A percentile compares a stretch with the other conserved stretches of the same genome.
Conservation (phyloP, 2,888 invertebrate species). For the Agonopterix arenella region DNA sequence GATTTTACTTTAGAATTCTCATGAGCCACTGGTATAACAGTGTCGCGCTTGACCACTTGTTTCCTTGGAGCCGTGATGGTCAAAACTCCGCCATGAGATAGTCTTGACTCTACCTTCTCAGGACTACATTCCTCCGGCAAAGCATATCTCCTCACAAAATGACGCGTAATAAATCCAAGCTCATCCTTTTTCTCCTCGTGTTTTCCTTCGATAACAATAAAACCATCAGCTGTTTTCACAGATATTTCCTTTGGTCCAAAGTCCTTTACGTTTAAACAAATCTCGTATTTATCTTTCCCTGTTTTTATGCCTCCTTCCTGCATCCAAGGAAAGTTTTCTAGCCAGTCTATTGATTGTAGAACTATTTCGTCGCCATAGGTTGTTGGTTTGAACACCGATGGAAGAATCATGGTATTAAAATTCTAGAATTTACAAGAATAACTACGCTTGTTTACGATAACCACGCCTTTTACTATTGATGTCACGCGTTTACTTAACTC, state of each 20-base stretch:
- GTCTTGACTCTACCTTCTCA: conserved; percentile 38
- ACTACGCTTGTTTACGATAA: no score
- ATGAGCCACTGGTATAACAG: conserved; percentile 45
- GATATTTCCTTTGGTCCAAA: conserved; percentile 46
- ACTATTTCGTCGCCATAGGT: conserved; percentile 47
- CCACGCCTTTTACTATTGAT: no score
- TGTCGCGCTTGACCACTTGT: conserved; percentile 32
- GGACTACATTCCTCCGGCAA: conserved; percentile 42
- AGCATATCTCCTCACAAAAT: conserved; percentile 42
- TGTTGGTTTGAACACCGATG: not conserved
- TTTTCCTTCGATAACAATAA: conserved; percentile 45
- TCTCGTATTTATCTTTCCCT: conserved; percentile 42
- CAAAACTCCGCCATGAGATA: conserved; percentile 44
- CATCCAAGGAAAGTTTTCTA: conserved; percentile 53
- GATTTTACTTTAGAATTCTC: conserved; percentile 30
- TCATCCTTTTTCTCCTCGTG: conserved; percentile 55
- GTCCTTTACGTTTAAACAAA: conserved; percentile 42
- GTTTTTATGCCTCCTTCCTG: conserved; percentile 35
- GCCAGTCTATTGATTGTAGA: conserved; percentile 53
- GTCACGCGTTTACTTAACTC: no score
- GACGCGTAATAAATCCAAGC: conserved; percentile 43
- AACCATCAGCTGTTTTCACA: conserved; percentile 37
- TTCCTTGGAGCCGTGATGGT: conserved; percentile 37
- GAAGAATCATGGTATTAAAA: not conserved
- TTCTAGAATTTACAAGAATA: not conserved